These are phyloP conservation scores for Neotoma lepida DNA, from an alignment of 2,113 vertebrate species.

Conservation along the genomic window DNA sequence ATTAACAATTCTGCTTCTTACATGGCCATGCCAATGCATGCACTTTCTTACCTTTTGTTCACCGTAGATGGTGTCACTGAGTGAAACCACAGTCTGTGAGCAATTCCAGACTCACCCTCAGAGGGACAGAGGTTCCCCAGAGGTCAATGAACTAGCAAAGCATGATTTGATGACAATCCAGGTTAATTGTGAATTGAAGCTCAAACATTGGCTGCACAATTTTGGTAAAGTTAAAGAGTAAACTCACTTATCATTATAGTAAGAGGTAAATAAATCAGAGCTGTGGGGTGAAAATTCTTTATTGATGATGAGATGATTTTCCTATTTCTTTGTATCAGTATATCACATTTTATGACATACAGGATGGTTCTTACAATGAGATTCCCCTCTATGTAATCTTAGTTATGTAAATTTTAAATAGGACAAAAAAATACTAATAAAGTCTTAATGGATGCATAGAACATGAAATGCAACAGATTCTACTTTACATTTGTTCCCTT, in stretches of 20 bases:
- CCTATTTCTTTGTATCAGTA: not conserved
- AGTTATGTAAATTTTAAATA: constrained; percentile 62
- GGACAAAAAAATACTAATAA: constrained; percentile 58
- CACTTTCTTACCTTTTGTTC: constrained; percentile 14
- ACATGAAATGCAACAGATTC: constrained; percentile 67
- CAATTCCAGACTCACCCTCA: constrained; percentile 40
- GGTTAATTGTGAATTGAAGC: not conserved
- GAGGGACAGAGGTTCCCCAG: not conserved
- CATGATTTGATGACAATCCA: not conserved
- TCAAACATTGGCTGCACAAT: not conserved
- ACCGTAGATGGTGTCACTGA: not conserved
- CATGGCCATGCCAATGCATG: not conserved
- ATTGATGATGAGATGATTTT: not conserved
- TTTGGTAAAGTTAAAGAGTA: not conserved
- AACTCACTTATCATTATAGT: not conserved
- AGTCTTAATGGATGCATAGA: constrained; percentile 50
- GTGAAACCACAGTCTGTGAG: not conserved
- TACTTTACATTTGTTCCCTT: constrained; percentile 59
- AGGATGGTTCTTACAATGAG: not conserved
- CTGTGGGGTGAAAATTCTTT: not conserved
- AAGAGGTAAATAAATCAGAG: not conserved
- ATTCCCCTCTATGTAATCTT: constrained; percentile 44
- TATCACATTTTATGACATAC: not conserved
- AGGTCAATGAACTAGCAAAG: not conserved
- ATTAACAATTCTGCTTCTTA: not conserved